These are phyloP conservation scores for Ageneiosus marmoratus DNA, from an alignment of 2,113 vertebrate genomes.

Conservation along the genomic window DNA sequence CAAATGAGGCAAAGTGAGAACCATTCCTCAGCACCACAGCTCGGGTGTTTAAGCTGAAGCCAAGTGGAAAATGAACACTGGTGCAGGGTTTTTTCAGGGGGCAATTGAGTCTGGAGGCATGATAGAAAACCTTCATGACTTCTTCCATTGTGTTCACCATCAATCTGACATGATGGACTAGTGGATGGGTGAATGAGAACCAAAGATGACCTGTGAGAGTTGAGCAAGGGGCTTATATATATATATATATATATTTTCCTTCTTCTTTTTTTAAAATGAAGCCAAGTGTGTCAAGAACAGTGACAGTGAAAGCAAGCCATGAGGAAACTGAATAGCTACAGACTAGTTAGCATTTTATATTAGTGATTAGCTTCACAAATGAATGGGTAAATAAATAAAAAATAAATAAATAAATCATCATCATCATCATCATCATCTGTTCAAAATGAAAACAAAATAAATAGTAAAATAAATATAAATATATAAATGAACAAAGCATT, in stretches of 20 bases:
- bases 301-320: not conserved
- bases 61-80: slow-evolving; percentile 50
- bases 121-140: slow-evolving; percentile 4
- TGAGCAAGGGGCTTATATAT: not conserved
- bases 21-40: slow-evolving; percentile 46
- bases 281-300: no score
- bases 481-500: no score
- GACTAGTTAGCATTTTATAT: not conserved
- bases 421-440: no score
- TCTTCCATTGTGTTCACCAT: not conserved
- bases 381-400: not conserved
- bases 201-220: not conserved
- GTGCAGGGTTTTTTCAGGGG: not conserved
- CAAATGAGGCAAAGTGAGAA: slow-evolving; percentile 33
- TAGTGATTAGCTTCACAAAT: not conserved
- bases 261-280: not conserved
- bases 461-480: no score
- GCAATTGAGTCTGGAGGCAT: not conserved
- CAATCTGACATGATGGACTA: not conserved
- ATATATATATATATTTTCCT: no score
- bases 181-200: slow-evolving; percentile 3
- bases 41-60: slow-evolving; percentile 50
- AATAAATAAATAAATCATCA: no score
- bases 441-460: no score
- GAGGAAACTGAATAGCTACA: not conserved